Evolutionary conservation across 2,113 vertebrate genomes (phyloP).

Genomic region (Aramus guarauna): DNA sequence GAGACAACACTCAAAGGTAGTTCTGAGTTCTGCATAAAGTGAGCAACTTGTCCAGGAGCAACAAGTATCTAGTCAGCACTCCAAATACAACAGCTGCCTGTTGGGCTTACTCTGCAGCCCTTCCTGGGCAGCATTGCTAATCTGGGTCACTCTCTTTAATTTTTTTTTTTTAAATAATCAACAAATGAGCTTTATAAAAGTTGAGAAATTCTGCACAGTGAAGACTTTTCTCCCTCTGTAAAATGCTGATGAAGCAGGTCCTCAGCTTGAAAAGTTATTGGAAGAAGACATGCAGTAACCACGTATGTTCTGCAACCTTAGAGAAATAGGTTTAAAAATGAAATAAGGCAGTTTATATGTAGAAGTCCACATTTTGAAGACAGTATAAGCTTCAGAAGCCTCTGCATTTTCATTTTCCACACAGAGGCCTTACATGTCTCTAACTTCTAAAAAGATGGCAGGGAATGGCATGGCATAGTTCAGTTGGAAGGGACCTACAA

Average conservation of each 20-base stretch:
- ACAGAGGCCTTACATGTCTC: not conserved
- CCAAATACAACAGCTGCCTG: not conserved
- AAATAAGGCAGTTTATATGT: not conserved
- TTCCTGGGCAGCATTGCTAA: not conserved
- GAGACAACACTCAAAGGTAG: not conserved
- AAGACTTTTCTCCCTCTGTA: not conserved
- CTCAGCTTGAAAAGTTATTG: not conserved
- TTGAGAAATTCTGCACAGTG: not conserved
- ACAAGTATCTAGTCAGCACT: rapidly evolving
- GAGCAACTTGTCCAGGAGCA: not conserved
- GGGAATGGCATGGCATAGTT: not conserved
- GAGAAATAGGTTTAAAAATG: not conserved
- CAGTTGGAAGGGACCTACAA: not conserved
- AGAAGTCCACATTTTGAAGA: not conserved
- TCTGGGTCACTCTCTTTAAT: too few species aligned
- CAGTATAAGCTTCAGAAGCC: not conserved
- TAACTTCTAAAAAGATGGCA: not conserved
- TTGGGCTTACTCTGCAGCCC: not conserved
- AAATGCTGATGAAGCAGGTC: not conserved
- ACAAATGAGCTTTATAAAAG: not conserved
- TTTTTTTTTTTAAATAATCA: not conserved
- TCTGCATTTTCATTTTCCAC: not conserved
- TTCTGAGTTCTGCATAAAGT: not conserved
- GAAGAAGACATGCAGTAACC: not conserved
- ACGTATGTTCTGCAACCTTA: not conserved